Conservation (phyloP, 2,113 vertebrate species). For the Eclectus roratus region DNA sequence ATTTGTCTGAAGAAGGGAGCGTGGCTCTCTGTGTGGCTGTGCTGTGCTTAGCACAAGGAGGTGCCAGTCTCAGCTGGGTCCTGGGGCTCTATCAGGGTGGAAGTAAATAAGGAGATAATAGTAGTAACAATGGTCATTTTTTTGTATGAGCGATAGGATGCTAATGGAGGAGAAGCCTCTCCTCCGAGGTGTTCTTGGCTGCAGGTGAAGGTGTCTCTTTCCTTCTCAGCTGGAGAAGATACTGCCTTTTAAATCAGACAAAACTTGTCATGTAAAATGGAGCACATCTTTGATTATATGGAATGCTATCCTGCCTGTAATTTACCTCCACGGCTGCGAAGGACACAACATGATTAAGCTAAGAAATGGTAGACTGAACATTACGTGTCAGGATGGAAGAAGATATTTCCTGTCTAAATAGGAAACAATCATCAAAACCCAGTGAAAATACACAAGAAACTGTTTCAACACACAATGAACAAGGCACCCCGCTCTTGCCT, state of each 20-base stretch:
- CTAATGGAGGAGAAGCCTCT: not conserved
- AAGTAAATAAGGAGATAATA: not conserved
- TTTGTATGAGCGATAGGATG: not conserved
- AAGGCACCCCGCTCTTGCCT: not conserved
- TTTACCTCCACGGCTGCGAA: conserved; percentile 25
- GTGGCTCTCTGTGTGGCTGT: not conserved
- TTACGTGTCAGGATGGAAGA: not conserved
- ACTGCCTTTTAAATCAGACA: conserved; percentile 26
- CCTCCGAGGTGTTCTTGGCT: not conserved
- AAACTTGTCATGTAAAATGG: conserved; percentile 14
- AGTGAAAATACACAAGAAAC: conserved; percentile 1
- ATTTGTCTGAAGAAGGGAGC: not conserved
- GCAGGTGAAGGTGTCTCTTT: not conserved
- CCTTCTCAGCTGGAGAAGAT: not conserved
- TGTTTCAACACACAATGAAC: not conserved
- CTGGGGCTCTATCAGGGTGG: not conserved
- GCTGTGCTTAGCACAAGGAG: not conserved
- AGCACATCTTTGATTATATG: conserved; percentile 34
- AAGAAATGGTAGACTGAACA: conserved; percentile 20
- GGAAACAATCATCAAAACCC: conserved; percentile 7
- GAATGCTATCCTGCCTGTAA: conserved; percentile 10
- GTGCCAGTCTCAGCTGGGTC: not conserved
- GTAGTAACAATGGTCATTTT: not conserved
- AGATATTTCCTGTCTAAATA: not conserved
- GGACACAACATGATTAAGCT: conserved; percentile 18